Percentiles rank a stretch among this genome's conserved stretches.
These are phyloP conservation scores for Brachystomella parvula DNA, from an alignment of 1,140 invertebrate species.

Conservation along the genomic window DNA sequence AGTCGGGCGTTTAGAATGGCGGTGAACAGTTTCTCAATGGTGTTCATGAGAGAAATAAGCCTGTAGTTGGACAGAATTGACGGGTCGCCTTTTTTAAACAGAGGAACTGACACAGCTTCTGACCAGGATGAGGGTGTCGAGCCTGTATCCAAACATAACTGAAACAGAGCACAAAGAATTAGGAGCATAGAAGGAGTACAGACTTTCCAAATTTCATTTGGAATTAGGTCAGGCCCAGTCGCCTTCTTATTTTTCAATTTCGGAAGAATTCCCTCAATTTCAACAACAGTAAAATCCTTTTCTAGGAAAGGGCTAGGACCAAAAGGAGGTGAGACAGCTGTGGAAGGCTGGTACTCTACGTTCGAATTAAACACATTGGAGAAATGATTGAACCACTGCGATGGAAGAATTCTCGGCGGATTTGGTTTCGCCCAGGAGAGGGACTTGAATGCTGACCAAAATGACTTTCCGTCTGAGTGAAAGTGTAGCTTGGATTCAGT, in stretches of 20 bases:
- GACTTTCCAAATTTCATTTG: constrained; percentile 35
- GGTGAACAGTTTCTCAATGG: constrained; percentile 35
- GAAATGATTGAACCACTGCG: not conserved
- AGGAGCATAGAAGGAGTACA: not conserved
- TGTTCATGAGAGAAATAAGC: constrained; percentile 38
- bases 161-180: not conserved
- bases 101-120: constrained; percentile 18
- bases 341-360: too few species aligned
- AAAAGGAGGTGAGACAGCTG: not conserved
- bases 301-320: not conserved
- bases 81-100: constrained; percentile 35
- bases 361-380: not conserved
- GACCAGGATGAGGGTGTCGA: constrained; percentile 16
- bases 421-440: not conserved
- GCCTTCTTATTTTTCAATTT: constrained; percentile 35
- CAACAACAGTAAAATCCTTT: not conserved
- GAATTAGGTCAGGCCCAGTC: constrained; percentile 35
- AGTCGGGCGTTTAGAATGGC: constrained; percentile 34
- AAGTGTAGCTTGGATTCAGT: too few species aligned
- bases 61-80: constrained; percentile 35
- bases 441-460: not conserved
- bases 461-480: not conserved
- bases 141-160: not conserved
- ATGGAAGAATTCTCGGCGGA: not conserved
- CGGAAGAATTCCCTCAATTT: constrained; percentile 21